Base-by-base conservation (phyloP, 2,888 invertebrate genomes). In the Ceramica pisi region DNA sequence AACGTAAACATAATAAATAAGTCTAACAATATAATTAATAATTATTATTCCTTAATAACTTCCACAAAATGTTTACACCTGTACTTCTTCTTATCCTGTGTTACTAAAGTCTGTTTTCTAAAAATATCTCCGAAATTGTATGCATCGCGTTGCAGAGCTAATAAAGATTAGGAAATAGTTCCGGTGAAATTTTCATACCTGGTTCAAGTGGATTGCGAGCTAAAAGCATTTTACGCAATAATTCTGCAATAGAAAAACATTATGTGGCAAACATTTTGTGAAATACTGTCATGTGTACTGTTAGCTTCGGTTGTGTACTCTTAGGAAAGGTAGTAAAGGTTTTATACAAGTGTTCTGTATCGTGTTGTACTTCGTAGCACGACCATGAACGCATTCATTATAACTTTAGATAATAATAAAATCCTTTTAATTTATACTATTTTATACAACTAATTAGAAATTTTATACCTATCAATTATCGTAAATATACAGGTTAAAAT, bases 111-210 rank as follows among this genome's bases (percentile, higher is more conserved):
- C 44, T 56, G 67, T 26, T 59, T 72, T 81, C 86, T 78, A 70
- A 75, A 66, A 72, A 80, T 85, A 86, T 14, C 55, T 38, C 51
- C 60, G 62, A 59, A 70, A 75, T 78, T 70, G 77, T 23, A 71
- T 80, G 71, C 63, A 74, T 53, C 61, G 55, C 26, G 23, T 44
- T 71, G 70, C 70, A 71, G 60, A 23, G 9, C 44, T 62, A 74
- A 81, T 87, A 84, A 81, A 87, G 80, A 86, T 87, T 68, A 78
- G 67, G 26, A 78, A 72, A 86, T 82, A 80, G 81, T 81, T 87
- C 80, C 76, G 80, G 87, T 80, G 86, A 86, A 86, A 86, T 75
- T 74, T 84, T 80, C 77, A 80, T 80, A 72, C 65, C 51, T 41
- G 41, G 7, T 79, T 71, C 75, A 68, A 83, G 67, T 78, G 75